Percentiles rank a stretch among this genome's conserved stretches.
Evolutionary conservation across 2,113 vertebrate species (phyloP).

Genomic region (Actinemys pallida): DNA sequence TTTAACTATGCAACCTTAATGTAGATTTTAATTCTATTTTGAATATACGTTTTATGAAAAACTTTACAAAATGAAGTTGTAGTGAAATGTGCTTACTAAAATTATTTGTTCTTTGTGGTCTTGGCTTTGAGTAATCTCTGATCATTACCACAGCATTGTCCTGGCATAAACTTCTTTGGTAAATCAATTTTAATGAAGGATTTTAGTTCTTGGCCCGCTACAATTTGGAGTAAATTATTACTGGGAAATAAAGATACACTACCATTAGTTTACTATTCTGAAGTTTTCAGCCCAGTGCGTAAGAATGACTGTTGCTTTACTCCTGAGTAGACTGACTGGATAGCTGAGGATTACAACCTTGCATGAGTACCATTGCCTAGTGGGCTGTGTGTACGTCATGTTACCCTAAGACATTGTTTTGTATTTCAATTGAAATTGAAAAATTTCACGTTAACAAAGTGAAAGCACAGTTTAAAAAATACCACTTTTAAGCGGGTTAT

Average conservation of each 20-base stretch:
- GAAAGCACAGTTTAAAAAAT: too few species aligned
- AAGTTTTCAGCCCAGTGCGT: neutral
- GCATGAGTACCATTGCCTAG: too few species aligned
- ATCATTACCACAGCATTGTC: neutral
- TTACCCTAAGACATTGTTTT: too few species aligned
- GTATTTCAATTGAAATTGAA: too few species aligned
- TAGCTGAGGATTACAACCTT: too few species aligned
- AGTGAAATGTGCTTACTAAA: neutral
- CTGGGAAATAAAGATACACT: neutral
- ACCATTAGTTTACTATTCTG: neutral
- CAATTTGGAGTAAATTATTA: neutral
- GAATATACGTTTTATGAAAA: neutral
- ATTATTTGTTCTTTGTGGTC: neutral
- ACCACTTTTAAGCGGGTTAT: too few species aligned
- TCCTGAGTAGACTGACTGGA: too few species aligned
- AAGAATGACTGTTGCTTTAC: too few species aligned
- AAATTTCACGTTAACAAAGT: too few species aligned
- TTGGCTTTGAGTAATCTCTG: neutral
- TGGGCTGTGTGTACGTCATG: too few species aligned
- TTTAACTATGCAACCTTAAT: neutral
- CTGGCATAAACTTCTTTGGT: neutral
- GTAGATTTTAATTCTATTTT: neutral
- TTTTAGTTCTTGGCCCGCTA: neutral
- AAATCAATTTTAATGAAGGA: neutral
- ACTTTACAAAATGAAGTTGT: neutral